Base-by-base conservation (phyloP, 2,113 vertebrate genomes). In the Cyprinodon brontotheroides region DNA sequence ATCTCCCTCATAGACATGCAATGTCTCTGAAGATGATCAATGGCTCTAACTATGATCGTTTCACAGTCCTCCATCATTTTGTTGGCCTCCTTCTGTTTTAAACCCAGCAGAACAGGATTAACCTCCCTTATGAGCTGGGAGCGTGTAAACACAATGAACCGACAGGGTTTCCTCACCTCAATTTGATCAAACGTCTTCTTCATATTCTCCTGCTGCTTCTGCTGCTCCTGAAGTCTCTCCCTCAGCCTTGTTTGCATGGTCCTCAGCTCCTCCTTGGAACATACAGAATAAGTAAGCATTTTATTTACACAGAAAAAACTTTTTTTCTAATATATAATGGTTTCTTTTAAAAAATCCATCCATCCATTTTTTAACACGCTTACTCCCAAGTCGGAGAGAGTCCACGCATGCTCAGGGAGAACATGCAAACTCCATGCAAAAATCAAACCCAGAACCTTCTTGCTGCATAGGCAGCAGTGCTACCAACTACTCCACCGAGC, bases 11-110 rank as follows among this genome's bases (percentile, higher is more conserved):
- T 57, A 10, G 86, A 83, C 3, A 77, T 68, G 68, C 72, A 86
- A 43, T 82, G 78, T 39, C 11, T 80, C 81, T 91, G 85, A n/a
- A 93, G 68, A 20, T 63, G 78, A 45, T 84, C 76, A 0, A 90
- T 89, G 60, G 88, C 37, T 0, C 68, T 5, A 1, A 62, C 75
- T 45, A 93, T 67, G 72, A 87, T 4, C 10, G 50, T 65, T 68
- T 88, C 83, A 57, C 88, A 92, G 61, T 82, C 64, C 59, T 90
- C 84, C 15, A 77, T 74, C 0, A 85, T 76, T 39, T 80, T 17
- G 29, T 4, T 68, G 0, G 61, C 82, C 78, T 87, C 61, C 1
- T 68, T 66, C 91, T 92, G 86, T 74, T 80, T 72, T 20, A 65
- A 0, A 78, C 17, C 74, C 47, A 64, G 4, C n/a, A 11, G 10